Base-by-base conservation (phyloP, 2,888 invertebrate species). In the Dasysyrphus tricinctus region DNA sequence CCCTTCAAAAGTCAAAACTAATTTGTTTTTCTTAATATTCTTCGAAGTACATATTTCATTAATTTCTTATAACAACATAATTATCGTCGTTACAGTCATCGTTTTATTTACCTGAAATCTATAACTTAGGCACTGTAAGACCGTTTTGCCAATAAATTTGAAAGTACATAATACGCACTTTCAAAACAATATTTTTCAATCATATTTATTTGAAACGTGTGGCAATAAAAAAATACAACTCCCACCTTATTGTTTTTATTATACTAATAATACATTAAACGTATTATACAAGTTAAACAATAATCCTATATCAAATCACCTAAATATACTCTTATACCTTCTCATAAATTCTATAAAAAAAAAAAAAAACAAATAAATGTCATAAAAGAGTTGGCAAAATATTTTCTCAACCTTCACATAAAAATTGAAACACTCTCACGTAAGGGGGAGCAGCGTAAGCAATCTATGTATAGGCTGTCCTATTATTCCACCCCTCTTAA, bases 341-440 rank as follows among this genome's bases (percentile, higher is more conserved):
- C 80, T 61, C 77, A 73, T 72, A 79, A 51, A 73, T 61, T 73
- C 49, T 56, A 85, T 77, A 85, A 56, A 84, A 44, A 32, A n/a
- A 85, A 73, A 85, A 56, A 84, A 44, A 80, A 80, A 74, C 51
- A 85, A 80, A 81, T 85, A 85, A 85, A 85, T 73, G 69, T 69
- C 80, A 67, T 51, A 47, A 56, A 65, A 42, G 42, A 79, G 70
- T 83, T 80, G 65, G 84, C 72, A 73, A 76, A 77, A 80, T 73
- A 80, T 72, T 72, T 73, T 37, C 19, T 54, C 76, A 73, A 37
- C 57, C 67, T 77, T 76, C 42, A 59, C 80, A 57, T 59, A 73
- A 75, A 79, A 65, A 57, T 81, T 37, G 47, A 70, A 77, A 51
- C 34, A 16, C 47, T 14, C 39, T 63, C 51, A 19, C 57, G 19